Base-by-base conservation (phyloP, 2,797 vertebrate species). In the Pteropus rufus region DNA sequence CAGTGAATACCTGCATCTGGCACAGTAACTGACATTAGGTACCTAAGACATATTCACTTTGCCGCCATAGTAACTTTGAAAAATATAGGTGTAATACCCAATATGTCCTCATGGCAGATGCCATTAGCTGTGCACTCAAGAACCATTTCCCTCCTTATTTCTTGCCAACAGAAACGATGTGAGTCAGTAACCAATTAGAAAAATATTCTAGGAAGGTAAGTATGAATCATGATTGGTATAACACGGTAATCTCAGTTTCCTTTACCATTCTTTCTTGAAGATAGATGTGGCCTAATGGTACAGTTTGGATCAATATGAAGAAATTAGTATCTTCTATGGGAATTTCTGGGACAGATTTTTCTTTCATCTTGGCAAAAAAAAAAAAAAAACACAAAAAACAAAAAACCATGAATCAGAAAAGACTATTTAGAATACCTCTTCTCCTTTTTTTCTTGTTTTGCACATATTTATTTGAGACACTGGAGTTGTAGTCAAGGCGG, bases 31-130 rank as follows among this genome's bases (percentile, higher is more conserved):
- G 58, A 52, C 82, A 67, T n/a, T 90, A 54, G 29, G 56, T 70
- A 93, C 92, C 46, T 82, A 60, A 95, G 77, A 75, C 11, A 60
- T 91, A 80, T 39, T 94, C 46, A 46, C 44, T 67, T 92, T 76
- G 46, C 76, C 90, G 36, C 34, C 44, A 69, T 31, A 34, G 56
- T 82, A 88, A 92, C 64, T 52, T 95, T 94, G 46, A 76, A 82
- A 96, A 90, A 60, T 26, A 44, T 3, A 84, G n/a, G 9, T 44
- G 15, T 10, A 46, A 90, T 56, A 39, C 10, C 41, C 19, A 94
- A 24, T 58, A n/a, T 72, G 39, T 4, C 75, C 39, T 77, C 65
- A 6, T 60, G 60, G 15, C 26, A 72, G 39, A 49, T 75, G n/a
- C 60, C 88, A 0, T 36, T 90, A 81, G 44, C 49, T 82, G 10